Evolutionary conservation across 2,113 vertebrate species (phyloP), one percentile per base, ranked within the genome.

Genomic region (Albula glossodonta): DNA sequence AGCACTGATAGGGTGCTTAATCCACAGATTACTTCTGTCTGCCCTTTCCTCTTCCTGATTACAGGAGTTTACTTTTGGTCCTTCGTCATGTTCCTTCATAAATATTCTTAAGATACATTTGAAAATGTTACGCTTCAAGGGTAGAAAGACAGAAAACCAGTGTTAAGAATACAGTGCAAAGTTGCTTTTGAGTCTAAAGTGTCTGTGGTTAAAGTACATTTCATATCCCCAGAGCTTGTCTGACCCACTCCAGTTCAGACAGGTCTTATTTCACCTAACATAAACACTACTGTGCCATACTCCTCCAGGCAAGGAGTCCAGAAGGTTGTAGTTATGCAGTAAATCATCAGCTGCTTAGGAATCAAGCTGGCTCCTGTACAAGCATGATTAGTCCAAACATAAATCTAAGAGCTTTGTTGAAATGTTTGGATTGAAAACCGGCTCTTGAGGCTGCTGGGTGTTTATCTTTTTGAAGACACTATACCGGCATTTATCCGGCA

Each of bases 201-300:
- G 22, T 22, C 60, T 66, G n/a, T 31, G n/a, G 70, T 8, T 74
- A n/a, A 74, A 25, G 17, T 0, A n/a, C 70, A 74, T 31, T 31
- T 74, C 22, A 10, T 74, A 31, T 74, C 70, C n/a, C 5, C 70
- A 4, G 82, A 86, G 87, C 25, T 86, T 51, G 90, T 85, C 87
- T 87, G 88, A 90, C 84, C 87, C 85, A 83, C 74, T 83, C 57
- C 56, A 83, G 84, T 85, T 87, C 87, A 82, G 74, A 80, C 70
- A 51, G 25, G 78, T n/a, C 84, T 88, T 50, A 48, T 87, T 80
- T 87, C 86, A 66, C 78, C 83, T 85, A 82, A 87, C 86, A 82
- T 89, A 87, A 87, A 84, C 86, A 84, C 85, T 31, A 8, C 11
- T 31, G 22, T 31, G 70, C 9, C 80, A 41, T 12, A n/a, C 15